phyloP scores from a whole-genome alignment of 1,140 invertebrate species.

The Teleogryllus occipitalis region DNA sequence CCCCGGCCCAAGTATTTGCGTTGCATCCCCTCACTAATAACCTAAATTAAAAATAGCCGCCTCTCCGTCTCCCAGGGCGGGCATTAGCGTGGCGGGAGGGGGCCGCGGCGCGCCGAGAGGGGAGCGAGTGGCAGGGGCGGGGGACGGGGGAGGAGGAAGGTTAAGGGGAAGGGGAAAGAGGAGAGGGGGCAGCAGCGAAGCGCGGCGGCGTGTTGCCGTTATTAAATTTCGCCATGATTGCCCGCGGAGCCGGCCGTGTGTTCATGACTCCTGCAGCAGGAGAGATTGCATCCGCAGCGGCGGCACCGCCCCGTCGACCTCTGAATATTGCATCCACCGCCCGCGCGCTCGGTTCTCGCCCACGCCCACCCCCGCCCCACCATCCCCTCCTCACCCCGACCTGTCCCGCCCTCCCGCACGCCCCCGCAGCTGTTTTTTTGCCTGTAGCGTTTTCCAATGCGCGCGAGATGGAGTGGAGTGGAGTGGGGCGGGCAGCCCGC shows the following conservation, averaged over 20 bases:
- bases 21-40: neutral
- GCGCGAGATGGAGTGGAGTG: too few species aligned
- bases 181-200: neutral
- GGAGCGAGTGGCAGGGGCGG: neutral
- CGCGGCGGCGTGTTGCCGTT: neutral
- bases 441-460: too few species aligned
- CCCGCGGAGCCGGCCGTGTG: neutral
- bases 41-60: neutral
- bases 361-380: too few species aligned
- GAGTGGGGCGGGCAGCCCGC: too few species aligned
- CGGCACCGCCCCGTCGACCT: neutral
- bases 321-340: neutral
- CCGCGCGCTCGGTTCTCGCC: neutral
- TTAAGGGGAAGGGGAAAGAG: too few species aligned
- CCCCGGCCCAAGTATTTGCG: neutral
- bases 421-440: neutral
- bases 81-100: neutral
- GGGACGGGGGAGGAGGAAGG: too few species aligned
- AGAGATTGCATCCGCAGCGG: neutral
- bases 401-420: too few species aligned
- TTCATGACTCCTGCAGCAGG: neutral
- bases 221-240: conserved; percentile 1
- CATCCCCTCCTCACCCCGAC: neutral
- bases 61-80: neutral
- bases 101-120: too few species aligned